Conservation (phyloP, 2,797 vertebrate species). For the Microctenopoma stevenorrisi region DNA sequence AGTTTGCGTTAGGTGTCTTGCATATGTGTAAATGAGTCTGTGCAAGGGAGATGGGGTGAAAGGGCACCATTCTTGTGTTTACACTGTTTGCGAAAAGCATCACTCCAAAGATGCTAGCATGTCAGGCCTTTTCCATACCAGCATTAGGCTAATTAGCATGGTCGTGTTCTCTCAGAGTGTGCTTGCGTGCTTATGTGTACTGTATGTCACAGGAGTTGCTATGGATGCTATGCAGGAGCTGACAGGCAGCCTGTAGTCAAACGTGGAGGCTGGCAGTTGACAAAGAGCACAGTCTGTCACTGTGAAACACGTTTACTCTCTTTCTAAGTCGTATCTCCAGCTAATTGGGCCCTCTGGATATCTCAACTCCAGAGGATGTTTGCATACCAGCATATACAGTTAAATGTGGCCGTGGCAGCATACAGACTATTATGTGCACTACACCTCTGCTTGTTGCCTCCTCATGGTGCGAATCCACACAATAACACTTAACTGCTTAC, state of each 20-base stretch:
- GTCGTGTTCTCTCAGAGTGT: conserved; percentile 38
- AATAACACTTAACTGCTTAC: background rate
- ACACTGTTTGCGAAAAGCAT: conserved; percentile 43
- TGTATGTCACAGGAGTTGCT: conserved; percentile 60
- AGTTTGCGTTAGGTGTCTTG: conserved; percentile 15
- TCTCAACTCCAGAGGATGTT: conserved; percentile 70
- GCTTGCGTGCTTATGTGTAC: conserved; percentile 2
- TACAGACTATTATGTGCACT: conserved; percentile 46
- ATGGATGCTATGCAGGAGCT: conserved; percentile 63
- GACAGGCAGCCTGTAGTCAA: conserved; percentile 68
- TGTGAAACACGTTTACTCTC: conserved; percentile 27
- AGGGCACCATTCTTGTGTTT: conserved; percentile 54
- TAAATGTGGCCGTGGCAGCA: conserved; percentile 35
- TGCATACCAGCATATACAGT: conserved; percentile 60
- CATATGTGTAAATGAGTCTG: conserved; percentile 14
- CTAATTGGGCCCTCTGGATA: conserved; percentile 79
- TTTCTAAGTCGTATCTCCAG: conserved; percentile 32
- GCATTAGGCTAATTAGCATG: conserved; percentile 72
- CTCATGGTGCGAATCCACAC: conserved; percentile 4
- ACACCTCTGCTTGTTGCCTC: conserved; percentile 41
- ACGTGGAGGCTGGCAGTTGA: conserved; percentile 72
- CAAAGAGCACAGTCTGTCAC: conserved; percentile 70
- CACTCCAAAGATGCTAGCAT: conserved; percentile 55
- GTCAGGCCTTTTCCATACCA: conserved; percentile 68
- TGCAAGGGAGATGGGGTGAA: conserved; percentile 47